Evolutionary conservation across 2,797 vertebrate species (phyloP).

Genomic region (Rhinatrema bivittatum): DNA sequence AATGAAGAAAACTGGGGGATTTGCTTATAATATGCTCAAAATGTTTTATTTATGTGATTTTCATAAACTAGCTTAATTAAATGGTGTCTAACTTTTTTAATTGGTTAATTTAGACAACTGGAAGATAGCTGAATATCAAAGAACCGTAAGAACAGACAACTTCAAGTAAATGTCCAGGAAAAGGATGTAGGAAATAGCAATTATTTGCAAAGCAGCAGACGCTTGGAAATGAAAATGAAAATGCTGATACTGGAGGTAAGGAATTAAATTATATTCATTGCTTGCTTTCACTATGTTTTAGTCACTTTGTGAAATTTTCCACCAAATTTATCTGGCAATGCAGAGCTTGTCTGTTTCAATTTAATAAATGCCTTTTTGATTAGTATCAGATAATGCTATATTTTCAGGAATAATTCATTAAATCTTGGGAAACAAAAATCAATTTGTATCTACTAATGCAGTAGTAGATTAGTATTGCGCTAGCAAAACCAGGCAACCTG

Average conservation of each 20-base stretch:
- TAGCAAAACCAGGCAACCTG: too few relatives aligned
- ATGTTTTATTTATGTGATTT: too few relatives aligned
- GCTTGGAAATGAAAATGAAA: not conserved
- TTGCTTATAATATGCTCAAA: too few relatives aligned
- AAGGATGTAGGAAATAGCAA: not conserved
- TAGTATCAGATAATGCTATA: not conserved
- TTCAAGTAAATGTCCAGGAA: not conserved
- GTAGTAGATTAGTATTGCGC: too few relatives aligned
- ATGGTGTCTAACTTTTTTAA: not conserved
- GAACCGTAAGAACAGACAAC: not conserved
- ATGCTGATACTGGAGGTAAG: slow-evolving; percentile 9
- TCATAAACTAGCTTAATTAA: not conserved
- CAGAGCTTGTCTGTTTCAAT: not conserved
- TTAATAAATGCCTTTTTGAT: not conserved
- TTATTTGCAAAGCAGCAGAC: not conserved
- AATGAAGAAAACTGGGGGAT: too few relatives aligned
- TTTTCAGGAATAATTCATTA: not conserved
- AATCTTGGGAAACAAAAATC: too few relatives aligned
- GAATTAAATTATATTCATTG: not conserved
- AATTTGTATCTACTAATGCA: too few relatives aligned
- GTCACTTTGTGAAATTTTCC: not conserved
- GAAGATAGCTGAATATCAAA: slow-evolving; percentile 1
- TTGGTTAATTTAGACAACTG: not conserved
- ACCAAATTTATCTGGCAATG: not conserved
- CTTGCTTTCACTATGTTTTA: not conserved